Conservation (phyloP, 2,888 invertebrate genomes). For the Platycheirus rosarum region DNA sequence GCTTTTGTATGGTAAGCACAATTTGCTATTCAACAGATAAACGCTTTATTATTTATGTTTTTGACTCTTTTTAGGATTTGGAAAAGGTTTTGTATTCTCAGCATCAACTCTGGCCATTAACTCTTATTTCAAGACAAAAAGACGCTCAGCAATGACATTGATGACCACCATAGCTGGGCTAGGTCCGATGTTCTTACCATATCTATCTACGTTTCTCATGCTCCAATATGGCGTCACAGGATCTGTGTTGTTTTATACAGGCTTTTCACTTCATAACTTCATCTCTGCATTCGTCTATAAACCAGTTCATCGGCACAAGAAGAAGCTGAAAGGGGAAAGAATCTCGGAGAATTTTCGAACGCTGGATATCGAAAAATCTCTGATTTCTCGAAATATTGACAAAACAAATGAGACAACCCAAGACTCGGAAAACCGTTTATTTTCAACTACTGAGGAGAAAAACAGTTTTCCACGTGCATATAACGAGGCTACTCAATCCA, state of each 20-base stretch:
- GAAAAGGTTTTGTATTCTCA: conserved; percentile 85
- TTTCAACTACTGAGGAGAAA: no score
- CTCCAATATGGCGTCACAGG: conserved; percentile 85
- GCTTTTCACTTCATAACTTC: conserved; percentile 86
- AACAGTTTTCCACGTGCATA: no score
- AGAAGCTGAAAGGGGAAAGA: conserved; percentile 71
- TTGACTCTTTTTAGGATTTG: conserved; percentile 86
- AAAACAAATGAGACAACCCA: conserved; percentile 79
- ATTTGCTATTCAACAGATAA: background rate
- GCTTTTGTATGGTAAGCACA: conserved; percentile 10
- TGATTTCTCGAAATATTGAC: conserved; percentile 83
- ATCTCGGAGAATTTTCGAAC: conserved; percentile 14
- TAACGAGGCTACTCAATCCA: no score
- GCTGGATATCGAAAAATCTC: conserved; percentile 85
- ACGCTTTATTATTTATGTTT: background rate
- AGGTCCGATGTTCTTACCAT: conserved; percentile 87
- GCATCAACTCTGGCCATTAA: conserved; percentile 87
- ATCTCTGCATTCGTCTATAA: conserved; percentile 86
- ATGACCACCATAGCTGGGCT: conserved; percentile 87
- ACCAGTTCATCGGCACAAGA: conserved; percentile 87
- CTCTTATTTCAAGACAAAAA: conserved; percentile 86
- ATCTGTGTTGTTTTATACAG: conserved; percentile 85
- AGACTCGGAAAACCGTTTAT: no score
- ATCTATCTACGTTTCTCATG: conserved; percentile 85
- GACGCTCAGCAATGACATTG: conserved; percentile 86